Percentiles rank a stretch among this genome's conserved stretches.
Evolutionary conservation across 2,113 vertebrate species (phyloP).

Genomic region (Megalops atlanticus): DNA sequence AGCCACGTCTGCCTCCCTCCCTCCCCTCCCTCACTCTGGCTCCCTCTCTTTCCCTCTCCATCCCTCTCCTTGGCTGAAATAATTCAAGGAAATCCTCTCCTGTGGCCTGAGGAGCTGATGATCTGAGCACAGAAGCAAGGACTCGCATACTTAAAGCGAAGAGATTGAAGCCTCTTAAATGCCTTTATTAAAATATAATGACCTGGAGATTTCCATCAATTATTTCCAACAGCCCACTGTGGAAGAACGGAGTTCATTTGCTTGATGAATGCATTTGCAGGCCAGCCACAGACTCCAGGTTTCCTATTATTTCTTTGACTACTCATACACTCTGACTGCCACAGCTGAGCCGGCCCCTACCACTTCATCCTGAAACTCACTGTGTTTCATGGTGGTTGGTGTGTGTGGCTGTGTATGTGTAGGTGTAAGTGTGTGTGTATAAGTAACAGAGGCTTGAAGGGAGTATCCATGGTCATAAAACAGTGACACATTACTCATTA

Average conservation of each 20-base stretch:
- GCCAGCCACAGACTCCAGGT: conserved; percentile 36
- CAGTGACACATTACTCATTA: not conserved
- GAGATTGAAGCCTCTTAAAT: conserved; percentile 70
- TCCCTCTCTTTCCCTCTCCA: not conserved
- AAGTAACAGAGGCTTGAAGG: not conserved
- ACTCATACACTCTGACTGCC: not conserved
- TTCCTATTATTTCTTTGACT: not conserved
- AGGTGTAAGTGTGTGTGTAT: no score
- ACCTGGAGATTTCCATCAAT: conserved; percentile 61
- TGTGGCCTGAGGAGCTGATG: conserved; percentile 54
- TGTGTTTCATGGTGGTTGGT: not conserved
- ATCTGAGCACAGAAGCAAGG: conserved; percentile 59
- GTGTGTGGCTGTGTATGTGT: not conserved
- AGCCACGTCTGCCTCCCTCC: not conserved
- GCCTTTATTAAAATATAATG: conserved; percentile 72
- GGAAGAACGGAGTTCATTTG: conserved; percentile 21
- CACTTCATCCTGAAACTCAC: not conserved
- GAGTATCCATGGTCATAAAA: not conserved
- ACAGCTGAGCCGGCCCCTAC: not conserved
- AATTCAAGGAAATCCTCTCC: conserved; percentile 27
- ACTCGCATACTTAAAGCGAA: conserved; percentile 58
- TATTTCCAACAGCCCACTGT: conserved; percentile 59
- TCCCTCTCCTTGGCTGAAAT: not conserved
- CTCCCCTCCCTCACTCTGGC: not conserved
- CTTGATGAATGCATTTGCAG: conserved; percentile 60